These are phyloP conservation scores for Ips nitidus DNA, from an alignment of 1,140 invertebrate genomes.

Conservation along the genomic window DNA sequence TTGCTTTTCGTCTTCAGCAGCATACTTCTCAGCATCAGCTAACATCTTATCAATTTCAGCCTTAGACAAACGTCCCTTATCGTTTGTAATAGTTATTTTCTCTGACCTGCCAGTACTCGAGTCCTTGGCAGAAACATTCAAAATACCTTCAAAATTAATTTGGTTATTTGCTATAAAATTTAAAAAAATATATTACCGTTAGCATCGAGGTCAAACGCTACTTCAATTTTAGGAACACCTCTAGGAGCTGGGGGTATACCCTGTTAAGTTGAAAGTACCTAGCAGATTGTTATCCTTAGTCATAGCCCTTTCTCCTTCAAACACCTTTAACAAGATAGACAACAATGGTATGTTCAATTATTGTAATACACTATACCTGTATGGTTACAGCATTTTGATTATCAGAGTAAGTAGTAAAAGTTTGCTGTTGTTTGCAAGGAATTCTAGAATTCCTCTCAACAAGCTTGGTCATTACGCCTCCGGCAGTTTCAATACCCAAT, in stretches of 20 bases:
- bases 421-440: slow-evolving; percentile 68
- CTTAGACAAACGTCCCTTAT: slow-evolving; percentile 87
- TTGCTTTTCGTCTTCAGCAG: slow-evolving; percentile 67
- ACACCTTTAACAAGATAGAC: slow-evolving; percentile 20
- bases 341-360: too few species aligned
- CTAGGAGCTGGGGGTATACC: slow-evolving; percentile 58
- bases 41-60: slow-evolving; percentile 93
- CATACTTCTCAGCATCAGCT: slow-evolving; percentile 72
- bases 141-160: slow-evolving; percentile 58
- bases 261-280: slow-evolving; percentile 76
- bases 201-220: slow-evolving; percentile 77
- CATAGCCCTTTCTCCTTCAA: slow-evolving; percentile 60
- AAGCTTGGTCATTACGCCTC: slow-evolving; percentile 62
- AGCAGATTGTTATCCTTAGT: slow-evolving; percentile 76
- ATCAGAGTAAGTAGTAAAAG: slow-evolving; percentile 66
- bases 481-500: slow-evolving; percentile 61
- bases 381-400: slow-evolving; percentile 77
- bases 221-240: slow-evolving; percentile 70
- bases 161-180: too few species aligned
- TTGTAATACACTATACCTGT: slow-evolving; percentile 48
- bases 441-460: slow-evolving; percentile 69
- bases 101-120: slow-evolving; percentile 74
- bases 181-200: slow-evolving; percentile 57
- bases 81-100: slow-evolving; percentile 86
- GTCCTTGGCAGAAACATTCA: slow-evolving; percentile 79